phyloP scores from a whole-genome alignment of 2,797 vertebrate species.

The Rhinella marina region DNA sequence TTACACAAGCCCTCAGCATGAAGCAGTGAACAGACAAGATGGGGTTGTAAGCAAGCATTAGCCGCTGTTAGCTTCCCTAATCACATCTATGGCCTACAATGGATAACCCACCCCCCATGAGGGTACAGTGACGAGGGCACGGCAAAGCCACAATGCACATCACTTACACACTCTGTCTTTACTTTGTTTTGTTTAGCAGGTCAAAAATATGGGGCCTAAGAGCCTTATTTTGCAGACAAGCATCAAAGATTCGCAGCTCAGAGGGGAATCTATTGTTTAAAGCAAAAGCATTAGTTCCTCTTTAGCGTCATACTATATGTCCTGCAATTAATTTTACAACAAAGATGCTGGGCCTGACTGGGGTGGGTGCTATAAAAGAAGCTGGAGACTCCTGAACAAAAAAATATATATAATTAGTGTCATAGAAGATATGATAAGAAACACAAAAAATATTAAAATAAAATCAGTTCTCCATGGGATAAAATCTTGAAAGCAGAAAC shows the following conservation, averaged over 20 bases:
- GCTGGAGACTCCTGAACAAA: not conserved
- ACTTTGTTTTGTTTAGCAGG: slow-evolving; percentile 46
- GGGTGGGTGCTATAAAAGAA: not conserved
- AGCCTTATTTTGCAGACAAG: slow-evolving; percentile 44
- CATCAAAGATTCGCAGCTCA: slow-evolving; percentile 46
- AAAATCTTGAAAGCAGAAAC: not conserved
- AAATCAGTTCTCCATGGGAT: not conserved
- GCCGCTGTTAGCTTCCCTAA: slow-evolving; percentile 57
- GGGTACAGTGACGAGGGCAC: slow-evolving; percentile 51
- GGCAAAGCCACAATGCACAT: slow-evolving; percentile 45
- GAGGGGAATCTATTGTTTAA: slow-evolving; percentile 45
- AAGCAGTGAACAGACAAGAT: slow-evolving; percentile 37
- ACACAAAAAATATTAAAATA: not conserved
- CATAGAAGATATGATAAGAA: not conserved
- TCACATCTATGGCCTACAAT: slow-evolving; percentile 57
- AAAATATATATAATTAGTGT: not conserved
- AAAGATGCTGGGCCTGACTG: slow-evolving; percentile 32
- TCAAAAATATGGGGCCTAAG: slow-evolving; percentile 47
- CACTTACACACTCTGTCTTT: slow-evolving; percentile 48
- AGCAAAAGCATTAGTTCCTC: slow-evolving; percentile 41
- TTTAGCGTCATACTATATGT: slow-evolving; percentile 42
- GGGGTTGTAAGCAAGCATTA: slow-evolving; percentile 59
- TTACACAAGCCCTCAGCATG: slow-evolving; percentile 51
- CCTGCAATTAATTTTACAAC: slow-evolving; percentile 47
- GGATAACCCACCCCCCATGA: slow-evolving; percentile 56